Conservation (phyloP, 1,140 invertebrate species). For the silkworm (Bombyx mori) region ASM3026992v2 NC_085118.1:10582501-10583000, state of each 20-base stretch:
- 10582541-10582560: slow-evolving; percentile 92
- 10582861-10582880: slow-evolving; percentile 89
- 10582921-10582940: slow-evolving; percentile 87
- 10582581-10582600: slow-evolving; percentile 95
- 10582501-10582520: slow-evolving; percentile 82
- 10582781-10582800: slow-evolving; percentile 65
- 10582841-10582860: slow-evolving; percentile 82
- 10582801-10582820: slow-evolving; percentile 40
- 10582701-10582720: slow-evolving; percentile 92
- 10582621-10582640: slow-evolving; percentile 93
- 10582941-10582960: slow-evolving; percentile 95
- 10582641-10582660: slow-evolving; percentile 90
- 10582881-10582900: slow-evolving; percentile 96
- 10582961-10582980: slow-evolving; percentile 90
- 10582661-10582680: slow-evolving; percentile 79
- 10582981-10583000: slow-evolving; percentile 85
- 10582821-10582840: slow-evolving; percentile 68
- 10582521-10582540: slow-evolving; percentile 87
- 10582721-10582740: slow-evolving; percentile 88
- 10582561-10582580: slow-evolving; percentile 96
- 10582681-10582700: slow-evolving; percentile 76
- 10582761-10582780: slow-evolving; percentile 85
- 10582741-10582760: slow-evolving; percentile 88
- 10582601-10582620: slow-evolving; percentile 94
- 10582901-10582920: slow-evolving; percentile 87